Conservation (phyloP, 1,140 invertebrate species). For the Ceratoteleas bidentatus region DNA sequence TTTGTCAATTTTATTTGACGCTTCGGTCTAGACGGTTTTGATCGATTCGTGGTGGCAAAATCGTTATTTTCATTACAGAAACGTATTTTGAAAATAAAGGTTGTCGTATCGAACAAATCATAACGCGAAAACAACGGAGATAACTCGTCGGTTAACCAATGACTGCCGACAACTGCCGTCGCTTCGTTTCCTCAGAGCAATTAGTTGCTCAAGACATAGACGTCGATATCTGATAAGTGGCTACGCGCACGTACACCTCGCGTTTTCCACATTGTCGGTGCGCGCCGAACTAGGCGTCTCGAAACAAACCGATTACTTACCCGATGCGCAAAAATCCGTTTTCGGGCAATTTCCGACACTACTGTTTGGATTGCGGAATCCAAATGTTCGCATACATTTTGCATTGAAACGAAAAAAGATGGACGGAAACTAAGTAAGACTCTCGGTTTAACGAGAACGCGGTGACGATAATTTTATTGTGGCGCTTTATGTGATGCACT, state of each 20-base stretch:
- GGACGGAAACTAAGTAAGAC: not conserved
- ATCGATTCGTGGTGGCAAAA: too few relatives aligned
- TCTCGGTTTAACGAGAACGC: not conserved
- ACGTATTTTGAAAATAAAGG: too few relatives aligned
- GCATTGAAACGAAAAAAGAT: not conserved
- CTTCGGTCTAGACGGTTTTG: too few relatives aligned
- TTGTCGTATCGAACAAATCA: too few relatives aligned
- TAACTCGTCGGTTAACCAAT: slow-evolving; percentile 57
- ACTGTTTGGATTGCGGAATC: slow-evolving; percentile 4
- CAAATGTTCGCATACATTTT: not conserved
- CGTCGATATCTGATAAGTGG: slow-evolving; percentile 68
- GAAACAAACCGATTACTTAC: slow-evolving; percentile 40
- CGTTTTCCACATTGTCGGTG: slow-evolving; percentile 19
- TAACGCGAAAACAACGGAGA: slow-evolving; percentile 32
- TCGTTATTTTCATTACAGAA: not conserved
- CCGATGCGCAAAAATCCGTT: slow-evolving; percentile 1
- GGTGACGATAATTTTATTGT: not conserved
- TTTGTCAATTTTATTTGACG: too few relatives aligned
- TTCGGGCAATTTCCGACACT: not conserved
- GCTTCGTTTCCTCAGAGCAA: slow-evolving; percentile 67
- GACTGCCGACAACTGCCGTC: too few relatives aligned
- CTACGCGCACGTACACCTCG: slow-evolving; percentile 35
- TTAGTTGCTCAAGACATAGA: slow-evolving; percentile 67
- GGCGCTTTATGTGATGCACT: not conserved
- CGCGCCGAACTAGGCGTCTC: slow-evolving; percentile 22